These are phyloP conservation scores for Drosophila picticornis DNA, from an alignment of 2,888 invertebrate species.

Conservation along the genomic window DNA sequence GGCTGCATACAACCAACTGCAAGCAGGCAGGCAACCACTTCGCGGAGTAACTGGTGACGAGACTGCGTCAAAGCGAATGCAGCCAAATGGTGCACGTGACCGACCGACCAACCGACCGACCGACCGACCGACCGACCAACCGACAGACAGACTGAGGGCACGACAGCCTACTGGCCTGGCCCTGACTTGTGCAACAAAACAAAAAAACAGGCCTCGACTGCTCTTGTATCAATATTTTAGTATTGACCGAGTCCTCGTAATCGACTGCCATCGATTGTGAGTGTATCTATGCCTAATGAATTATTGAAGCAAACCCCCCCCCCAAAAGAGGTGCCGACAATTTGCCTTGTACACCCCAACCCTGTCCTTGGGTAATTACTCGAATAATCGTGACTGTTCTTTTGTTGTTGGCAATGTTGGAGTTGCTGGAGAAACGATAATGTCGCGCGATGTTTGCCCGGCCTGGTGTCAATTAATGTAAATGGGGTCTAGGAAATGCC, in stretches of 20 bases:
- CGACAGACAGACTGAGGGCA: background rate
- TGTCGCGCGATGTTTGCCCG: conserved; percentile 36
- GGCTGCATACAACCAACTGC: conserved; percentile 1
- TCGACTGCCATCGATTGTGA: conserved; percentile 74
- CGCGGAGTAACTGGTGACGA: conserved; percentile 54
- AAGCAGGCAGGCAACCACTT: conserved; percentile 16
- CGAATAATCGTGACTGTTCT: conserved; percentile 10
- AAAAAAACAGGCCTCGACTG: background rate
- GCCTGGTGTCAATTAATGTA: conserved; percentile 67
- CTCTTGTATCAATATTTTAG: conserved; percentile 63
- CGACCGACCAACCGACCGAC: background rate
- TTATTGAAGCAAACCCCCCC: conserved; percentile 47
- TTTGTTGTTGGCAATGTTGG: conserved; percentile 11
- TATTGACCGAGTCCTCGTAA: conserved; percentile 67
- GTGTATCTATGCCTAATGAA: conserved; percentile 50
- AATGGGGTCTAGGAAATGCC: conserved; percentile 32
- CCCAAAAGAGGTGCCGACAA: conserved; percentile 16
- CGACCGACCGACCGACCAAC: background rate
- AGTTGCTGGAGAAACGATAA: conserved; percentile 13
- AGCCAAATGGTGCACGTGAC: conserved; percentile 58
- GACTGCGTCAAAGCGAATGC: conserved; percentile 44
- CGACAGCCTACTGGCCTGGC: conserved; percentile 1
- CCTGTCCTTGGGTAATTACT: conserved; percentile 51
- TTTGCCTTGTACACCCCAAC: background rate
- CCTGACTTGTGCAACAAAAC: conserved; percentile 29